These are phyloP conservation scores for Hexactinellida sp. DNA, from an alignment of 37 sponge, comb jelly and placozoan genomes.

Conservation along the genomic window DNA sequence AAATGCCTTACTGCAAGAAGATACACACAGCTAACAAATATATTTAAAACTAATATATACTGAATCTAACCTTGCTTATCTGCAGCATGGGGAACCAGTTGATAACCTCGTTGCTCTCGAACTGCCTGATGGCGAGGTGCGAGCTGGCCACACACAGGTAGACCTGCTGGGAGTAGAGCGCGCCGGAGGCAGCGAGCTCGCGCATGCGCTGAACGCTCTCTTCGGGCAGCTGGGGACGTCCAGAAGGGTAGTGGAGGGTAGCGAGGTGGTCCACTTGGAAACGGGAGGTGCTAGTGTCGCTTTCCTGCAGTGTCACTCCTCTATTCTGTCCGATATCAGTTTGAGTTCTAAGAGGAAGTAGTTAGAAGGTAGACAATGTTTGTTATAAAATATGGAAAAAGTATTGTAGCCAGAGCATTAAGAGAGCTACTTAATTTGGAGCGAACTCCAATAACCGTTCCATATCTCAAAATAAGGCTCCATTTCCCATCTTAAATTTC, in stretches of 20 bases:
- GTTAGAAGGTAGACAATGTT: too few relatives aligned
- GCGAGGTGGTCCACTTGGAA: conserved; percentile 5
- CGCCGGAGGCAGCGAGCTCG: neutral
- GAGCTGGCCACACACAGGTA: neutral
- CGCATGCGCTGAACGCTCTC: neutral
- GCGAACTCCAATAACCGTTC: too few relatives aligned
- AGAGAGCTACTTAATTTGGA: too few relatives aligned
- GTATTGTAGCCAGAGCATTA: too few relatives aligned
- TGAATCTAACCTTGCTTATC: neutral
- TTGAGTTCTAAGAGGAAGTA: neutral
- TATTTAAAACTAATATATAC: too few relatives aligned
- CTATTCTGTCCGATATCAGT: neutral
- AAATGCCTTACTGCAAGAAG: too few relatives aligned
- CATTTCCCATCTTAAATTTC: too few relatives aligned
- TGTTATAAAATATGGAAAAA: too few relatives aligned
- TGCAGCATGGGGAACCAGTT: conserved; percentile 2
- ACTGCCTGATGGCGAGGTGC: neutral
- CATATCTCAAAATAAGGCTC: too few relatives aligned
- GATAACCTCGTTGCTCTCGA: neutral
- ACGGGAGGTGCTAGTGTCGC: neutral
- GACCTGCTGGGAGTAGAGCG: neutral
- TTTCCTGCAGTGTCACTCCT: neutral
- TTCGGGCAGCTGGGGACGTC: neutral
- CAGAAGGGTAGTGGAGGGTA: conserved; percentile 18
- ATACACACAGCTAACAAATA: too few relatives aligned